Evolutionary conservation across 2,113 vertebrate species (phyloP), one percentile per base, ranked within the genome.

Genomic region (Myocastor coypus): DNA sequence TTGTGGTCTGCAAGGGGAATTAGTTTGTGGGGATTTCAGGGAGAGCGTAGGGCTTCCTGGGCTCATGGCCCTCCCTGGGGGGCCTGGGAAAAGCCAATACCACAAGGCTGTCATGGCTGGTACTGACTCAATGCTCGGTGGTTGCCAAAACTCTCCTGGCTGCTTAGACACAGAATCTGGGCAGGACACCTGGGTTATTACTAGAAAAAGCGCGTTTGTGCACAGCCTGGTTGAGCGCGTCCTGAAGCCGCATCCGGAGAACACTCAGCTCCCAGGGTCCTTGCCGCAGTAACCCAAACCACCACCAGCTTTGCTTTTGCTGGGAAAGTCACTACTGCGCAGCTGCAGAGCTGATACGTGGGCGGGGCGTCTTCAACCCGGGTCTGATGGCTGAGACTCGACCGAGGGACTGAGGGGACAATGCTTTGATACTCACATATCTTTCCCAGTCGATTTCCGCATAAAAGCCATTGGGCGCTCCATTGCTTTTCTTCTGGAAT

Each of bases 361-460:
- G 73, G 73, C 12, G 1, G 28, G 57, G 26, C 71, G 37, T 77
- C 78, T 92, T 61, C 32, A 87, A 68, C 40, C 11, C 82, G 42
- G 19, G 83, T 63, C 50, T 59, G 30, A 77, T 2, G 84, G 83
- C 16, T 78, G 73, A 63, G 81, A 83, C 30, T 93, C 85, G 84
- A 80, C 50, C 89, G 59, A 85, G 5, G 75, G 84, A 80, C 50
- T 89, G 59, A 85, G 5, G 75, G 55, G 85, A 92, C 17, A 69
- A 6, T 73, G 57, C 0, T 7, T 19, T 69, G 57, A 96, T 97
- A 99, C 99, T 99, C 97, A 99, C 99, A 0, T 99, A 99, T 99
- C 99, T 99, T 98, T 99, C 99, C 99, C 99, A 99, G 98, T 99
- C 99, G 59, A 99, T 99, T 98, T 99, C 99, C 0, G 99, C 99